Evolutionary conservation across 2,888 invertebrate species (phyloP).

Genomic region (Mesoligia furuncula): DNA sequence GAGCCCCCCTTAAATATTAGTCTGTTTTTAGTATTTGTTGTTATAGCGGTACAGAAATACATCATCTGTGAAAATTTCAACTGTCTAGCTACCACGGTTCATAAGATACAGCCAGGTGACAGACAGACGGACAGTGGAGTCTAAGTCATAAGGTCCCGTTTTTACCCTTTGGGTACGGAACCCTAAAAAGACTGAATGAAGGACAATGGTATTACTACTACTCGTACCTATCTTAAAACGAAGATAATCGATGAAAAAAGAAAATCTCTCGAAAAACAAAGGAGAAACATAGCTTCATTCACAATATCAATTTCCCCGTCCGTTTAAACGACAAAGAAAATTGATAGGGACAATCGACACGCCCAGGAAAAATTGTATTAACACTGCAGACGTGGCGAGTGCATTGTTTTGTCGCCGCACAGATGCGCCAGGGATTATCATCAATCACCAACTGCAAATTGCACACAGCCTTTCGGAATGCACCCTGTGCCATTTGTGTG

Average conservation of each 20-base stretch:
- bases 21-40: too few species aligned
- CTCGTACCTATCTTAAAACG: background rate
- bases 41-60: too few species aligned
- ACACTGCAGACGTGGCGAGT: slow-evolving; percentile 59
- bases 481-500: slow-evolving; percentile 84
- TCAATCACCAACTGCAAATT: slow-evolving; percentile 88
- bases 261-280: slow-evolving; percentile 3
- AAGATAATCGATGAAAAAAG: background rate
- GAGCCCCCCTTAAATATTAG: too few species aligned
- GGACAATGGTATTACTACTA: background rate
- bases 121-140: too few species aligned
- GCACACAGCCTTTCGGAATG: slow-evolving; percentile 86
- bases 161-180: too few species aligned
- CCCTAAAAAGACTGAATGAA: background rate
- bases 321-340: slow-evolving; percentile 50
- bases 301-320: slow-evolving; percentile 30
- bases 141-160: too few species aligned
- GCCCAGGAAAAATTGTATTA: slow-evolving; percentile 71
- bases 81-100: too few species aligned
- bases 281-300: background rate
- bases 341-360: slow-evolving; percentile 56
- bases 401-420: slow-evolving; percentile 79
- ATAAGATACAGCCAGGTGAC: too few species aligned
- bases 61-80: too few species aligned
- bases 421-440: slow-evolving; percentile 85